Percentiles rank a stretch among this genome's conserved stretches.
Evolutionary conservation across 1,140 invertebrate species (phyloP).

Genomic region (Ditylenchus dipsaci): DNA sequence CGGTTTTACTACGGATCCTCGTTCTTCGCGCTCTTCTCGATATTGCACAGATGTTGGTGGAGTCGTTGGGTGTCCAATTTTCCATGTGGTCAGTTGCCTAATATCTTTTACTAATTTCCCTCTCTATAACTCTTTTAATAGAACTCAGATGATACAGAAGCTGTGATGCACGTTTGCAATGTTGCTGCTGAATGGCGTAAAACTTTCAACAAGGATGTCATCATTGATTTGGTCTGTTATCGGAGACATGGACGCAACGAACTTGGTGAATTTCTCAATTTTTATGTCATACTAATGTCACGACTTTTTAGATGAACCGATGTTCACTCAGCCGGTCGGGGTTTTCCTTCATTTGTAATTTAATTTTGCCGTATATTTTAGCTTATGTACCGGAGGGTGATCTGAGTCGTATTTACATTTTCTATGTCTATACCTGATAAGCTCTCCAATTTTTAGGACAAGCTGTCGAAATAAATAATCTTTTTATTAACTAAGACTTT

Average conservation of each 20-base stretch:
- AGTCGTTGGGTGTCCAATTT: conserved; percentile 96
- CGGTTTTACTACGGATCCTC: conserved; percentile 93
- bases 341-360: no score
- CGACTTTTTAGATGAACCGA: conserved; percentile 75
- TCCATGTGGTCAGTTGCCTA: conserved; percentile 76
- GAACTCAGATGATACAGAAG: conserved; percentile 95
- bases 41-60: conserved; percentile 98
- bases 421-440: no score
- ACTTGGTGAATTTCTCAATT: conserved; percentile 61
- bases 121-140: no score
- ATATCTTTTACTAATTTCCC: no score
- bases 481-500: no score
- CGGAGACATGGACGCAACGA: conserved; percentile 96
- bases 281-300: no score
- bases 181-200: conserved; percentile 95
- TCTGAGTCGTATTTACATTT: no score
- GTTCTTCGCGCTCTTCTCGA: conserved; percentile 87
- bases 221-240: conserved; percentile 95
- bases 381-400: conserved; percentile 97
- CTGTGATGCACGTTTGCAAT: conserved; percentile 75
- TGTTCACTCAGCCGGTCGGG: conserved; percentile 88
- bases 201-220: conserved; percentile 94
- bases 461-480: conserved; percentile 43
- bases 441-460: conserved; percentile 43
- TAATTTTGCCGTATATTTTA: not conserved